Evolutionary conservation across 2,797 vertebrate genomes (phyloP).

Genomic region (Tachyglossus aculeatus): DNA sequence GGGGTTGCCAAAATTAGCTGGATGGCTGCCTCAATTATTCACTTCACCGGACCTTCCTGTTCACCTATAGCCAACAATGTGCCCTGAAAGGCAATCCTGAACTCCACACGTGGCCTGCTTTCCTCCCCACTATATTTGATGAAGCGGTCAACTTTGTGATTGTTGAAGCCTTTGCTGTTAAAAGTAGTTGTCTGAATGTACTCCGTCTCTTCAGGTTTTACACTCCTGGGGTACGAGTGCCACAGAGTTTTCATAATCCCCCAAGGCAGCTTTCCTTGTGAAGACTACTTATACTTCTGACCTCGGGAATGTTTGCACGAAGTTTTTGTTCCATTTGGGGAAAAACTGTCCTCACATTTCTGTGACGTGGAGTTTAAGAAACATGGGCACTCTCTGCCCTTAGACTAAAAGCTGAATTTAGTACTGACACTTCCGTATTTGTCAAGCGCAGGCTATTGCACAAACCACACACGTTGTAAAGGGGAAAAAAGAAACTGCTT

Average conservation of each 20-base stretch:
- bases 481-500: slow-evolving; percentile 26
- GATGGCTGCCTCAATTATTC: not conserved
- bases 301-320: slow-evolving; percentile 15
- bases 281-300: not conserved
- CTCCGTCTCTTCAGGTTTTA: not conserved
- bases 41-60: not conserved
- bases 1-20: not conserved
- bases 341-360: slow-evolving; percentile 26
- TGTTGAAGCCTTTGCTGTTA: fast-evolving
- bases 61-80: not conserved
- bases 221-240: slow-evolving; percentile 17
- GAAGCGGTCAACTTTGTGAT: not conserved
- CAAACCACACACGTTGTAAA: slow-evolving; percentile 37
- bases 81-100: not conserved
- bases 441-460: slow-evolving; percentile 43
- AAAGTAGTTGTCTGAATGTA: not conserved
- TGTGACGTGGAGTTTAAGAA: slow-evolving; percentile 26
- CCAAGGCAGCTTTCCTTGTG: not conserved
- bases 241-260: not conserved
- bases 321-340: slow-evolving; percentile 9
- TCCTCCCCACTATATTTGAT: not conserved
- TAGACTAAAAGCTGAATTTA: slow-evolving; percentile 33
- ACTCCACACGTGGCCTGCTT: too few relatives aligned
- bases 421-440: slow-evolving; percentile 57
- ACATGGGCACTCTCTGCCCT: slow-evolving; percentile 20